Conservation (phyloP, 2,888 invertebrate genomes). For the Colostygia pectinataria region DNA sequence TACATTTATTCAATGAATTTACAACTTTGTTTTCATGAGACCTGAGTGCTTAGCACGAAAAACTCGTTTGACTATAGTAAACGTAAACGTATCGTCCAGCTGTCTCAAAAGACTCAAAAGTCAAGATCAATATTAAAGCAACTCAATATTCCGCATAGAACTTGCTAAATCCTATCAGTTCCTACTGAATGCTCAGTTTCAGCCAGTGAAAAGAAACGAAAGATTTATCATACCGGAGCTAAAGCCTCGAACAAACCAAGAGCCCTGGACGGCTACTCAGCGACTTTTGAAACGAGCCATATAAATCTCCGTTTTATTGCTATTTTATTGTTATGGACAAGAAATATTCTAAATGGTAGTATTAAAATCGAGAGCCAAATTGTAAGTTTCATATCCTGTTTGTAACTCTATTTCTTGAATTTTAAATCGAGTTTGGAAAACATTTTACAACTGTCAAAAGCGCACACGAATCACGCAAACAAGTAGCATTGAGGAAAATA, state of each 20-base stretch:
- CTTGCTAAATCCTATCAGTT: constrained; percentile 27
- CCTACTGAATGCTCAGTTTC: constrained; percentile 28
- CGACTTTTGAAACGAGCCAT: constrained; percentile 15
- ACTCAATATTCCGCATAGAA: constrained; percentile 9
- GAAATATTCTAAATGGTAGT: constrained; percentile 4
- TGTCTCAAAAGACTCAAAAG: no score
- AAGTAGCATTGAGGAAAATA: constrained; percentile 25
- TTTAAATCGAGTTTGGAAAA: not conserved
- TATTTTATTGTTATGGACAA: constrained; percentile 12
- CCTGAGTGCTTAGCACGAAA: no score
- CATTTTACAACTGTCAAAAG: constrained; percentile 15
- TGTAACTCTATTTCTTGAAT: not conserved
- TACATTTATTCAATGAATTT: no score
- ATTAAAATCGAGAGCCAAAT: not conserved
- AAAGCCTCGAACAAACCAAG: constrained; percentile 18
- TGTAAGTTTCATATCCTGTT: not conserved
- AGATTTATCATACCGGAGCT: constrained; percentile 31
- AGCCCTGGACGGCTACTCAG: constrained; percentile 11
- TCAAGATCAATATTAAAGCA: constrained; percentile 15
- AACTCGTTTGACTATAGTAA: no score
- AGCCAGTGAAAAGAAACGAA: constrained; percentile 23
- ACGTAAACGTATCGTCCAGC: no score
- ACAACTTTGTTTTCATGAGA: no score
- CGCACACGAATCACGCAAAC: constrained; percentile 13
- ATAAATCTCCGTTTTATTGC: constrained; percentile 13